Percentiles rank a stretch among this genome's conserved stretches.
Conservation (phyloP, 2,888 invertebrate genomes). For the Lepidocyrtinus sp. region DNA sequence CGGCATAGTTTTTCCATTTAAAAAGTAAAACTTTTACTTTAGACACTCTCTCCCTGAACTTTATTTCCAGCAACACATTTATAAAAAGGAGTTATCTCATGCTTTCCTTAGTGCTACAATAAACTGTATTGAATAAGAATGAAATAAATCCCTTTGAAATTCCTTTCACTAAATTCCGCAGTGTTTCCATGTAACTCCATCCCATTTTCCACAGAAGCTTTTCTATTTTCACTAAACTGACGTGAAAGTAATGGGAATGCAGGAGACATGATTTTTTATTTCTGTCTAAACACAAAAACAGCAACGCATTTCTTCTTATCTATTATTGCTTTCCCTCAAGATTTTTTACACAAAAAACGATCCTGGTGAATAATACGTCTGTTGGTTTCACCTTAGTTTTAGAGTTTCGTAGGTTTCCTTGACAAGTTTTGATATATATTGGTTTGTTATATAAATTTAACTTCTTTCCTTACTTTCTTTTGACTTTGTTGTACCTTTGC, state of each 20-base stretch:
- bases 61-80: too few species aligned
- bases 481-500: too few species aligned
- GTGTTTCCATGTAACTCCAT: neutral
- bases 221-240: neutral
- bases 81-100: too few species aligned
- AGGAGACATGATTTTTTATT: neutral
- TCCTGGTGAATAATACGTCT: too few species aligned
- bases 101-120: neutral
- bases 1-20: too few species aligned
- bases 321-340: neutral
- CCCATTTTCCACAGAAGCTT: neutral
- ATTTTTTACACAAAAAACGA: too few species aligned
- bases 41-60: too few species aligned
- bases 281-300: neutral
- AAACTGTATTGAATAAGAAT: neutral
- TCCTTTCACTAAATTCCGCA: conserved; percentile 4
- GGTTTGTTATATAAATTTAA: neutral
- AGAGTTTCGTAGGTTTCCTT: too few species aligned
- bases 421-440: neutral
- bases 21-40: too few species aligned
- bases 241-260: neutral
- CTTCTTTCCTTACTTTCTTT: neutral
- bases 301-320: neutral
- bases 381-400: too few species aligned
- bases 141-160: neutral